Base-by-base conservation (phyloP, 2,888 invertebrate genomes). In the Aphodius granarius region DNA sequence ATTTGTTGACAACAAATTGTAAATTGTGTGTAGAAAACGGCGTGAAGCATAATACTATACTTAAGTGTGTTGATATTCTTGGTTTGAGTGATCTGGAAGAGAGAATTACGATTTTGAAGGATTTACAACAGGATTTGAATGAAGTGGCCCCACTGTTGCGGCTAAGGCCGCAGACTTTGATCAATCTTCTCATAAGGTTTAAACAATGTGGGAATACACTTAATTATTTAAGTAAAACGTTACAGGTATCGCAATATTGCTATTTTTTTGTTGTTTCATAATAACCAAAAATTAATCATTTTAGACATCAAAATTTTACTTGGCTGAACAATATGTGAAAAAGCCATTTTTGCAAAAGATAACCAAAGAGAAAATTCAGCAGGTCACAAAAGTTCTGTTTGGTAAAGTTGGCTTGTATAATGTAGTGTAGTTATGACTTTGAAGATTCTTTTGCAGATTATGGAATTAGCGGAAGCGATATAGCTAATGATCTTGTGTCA, bases 401-500 rank as follows among this genome's bases (percentile, higher is more conserved):
- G 43, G 43, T 43, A 43, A 43, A 13, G 13, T 9, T 43, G 23
- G 4, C 23, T 23, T 5, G 23, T 23, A 6, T 5, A 23, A 6
- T 5, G 6, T 23, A 43, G 43, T 43, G 43, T 9, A 43, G 43
- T 43, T 43, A 13, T 18, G 73, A 78, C 72, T 76, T 81, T 71
- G 64, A n/a, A n/a, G n/a, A n/a, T n/a, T n/a, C n/a, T n/a, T n/a
- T n/a, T n/a, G n/a, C 65, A 72, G 43, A 71, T 22, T 71, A 68
- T 72, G 17, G 16, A 78, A 23, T 72, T 80, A 64, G 73, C 81
- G 23, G 74, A 73, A 77, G 78, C 79, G 81, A 80, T 63, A 84
- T 89, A 65, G 76, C 84, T 74, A 87, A 83, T 63, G 89, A 89
- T 82, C 80, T 86, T 66, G 89, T 88, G 88, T 84, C 88, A 5